phyloP scores from a whole-genome alignment of 2,113 vertebrate species.

The Alexandromys fortis region DNA sequence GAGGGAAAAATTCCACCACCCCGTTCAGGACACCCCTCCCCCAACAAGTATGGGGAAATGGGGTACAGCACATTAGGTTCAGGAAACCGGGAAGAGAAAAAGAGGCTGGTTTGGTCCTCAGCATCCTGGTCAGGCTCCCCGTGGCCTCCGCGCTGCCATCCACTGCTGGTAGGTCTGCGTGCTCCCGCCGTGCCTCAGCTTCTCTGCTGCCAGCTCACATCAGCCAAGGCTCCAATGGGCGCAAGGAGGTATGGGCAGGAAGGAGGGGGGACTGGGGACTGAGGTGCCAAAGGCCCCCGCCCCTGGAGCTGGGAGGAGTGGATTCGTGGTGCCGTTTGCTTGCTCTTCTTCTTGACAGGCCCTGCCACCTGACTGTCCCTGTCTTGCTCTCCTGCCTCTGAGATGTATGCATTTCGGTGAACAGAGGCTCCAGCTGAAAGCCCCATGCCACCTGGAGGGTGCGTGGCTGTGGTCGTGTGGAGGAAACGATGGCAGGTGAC shows the following conservation, averaged over 20 bases:
- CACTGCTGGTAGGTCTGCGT: slow-evolving; percentile 60
- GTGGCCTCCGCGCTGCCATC: slow-evolving; percentile 80
- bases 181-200: slow-evolving; percentile 62
- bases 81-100: slow-evolving; percentile 79
- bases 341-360: slow-evolving; percentile 73
- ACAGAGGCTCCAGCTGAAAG: slow-evolving; percentile 63
- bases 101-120: slow-evolving; percentile 79
- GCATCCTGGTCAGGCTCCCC: slow-evolving; percentile 78
- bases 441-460: slow-evolving; percentile 72
- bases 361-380: slow-evolving; percentile 82
- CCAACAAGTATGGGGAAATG: slow-evolving; percentile 61
- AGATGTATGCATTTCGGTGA: slow-evolving; percentile 66
- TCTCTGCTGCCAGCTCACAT: slow-evolving; percentile 76
- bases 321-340: slow-evolving; percentile 61
- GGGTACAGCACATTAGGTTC: slow-evolving; percentile 75
- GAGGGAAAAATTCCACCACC: slow-evolving; percentile 68
- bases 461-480: slow-evolving; percentile 68
- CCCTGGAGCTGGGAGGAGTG: slow-evolving; percentile 67
- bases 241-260: slow-evolving; percentile 60
- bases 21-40: slow-evolving; percentile 68
- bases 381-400: slow-evolving; percentile 77
- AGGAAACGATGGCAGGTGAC: slow-evolving; percentile 71
- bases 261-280: slow-evolving; percentile 56
- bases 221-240: slow-evolving; percentile 73
- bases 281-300: slow-evolving; percentile 77